phyloP scores from a whole-genome alignment of 2,888 invertebrate genomes.

The Eupelmus urozonus region DNA sequence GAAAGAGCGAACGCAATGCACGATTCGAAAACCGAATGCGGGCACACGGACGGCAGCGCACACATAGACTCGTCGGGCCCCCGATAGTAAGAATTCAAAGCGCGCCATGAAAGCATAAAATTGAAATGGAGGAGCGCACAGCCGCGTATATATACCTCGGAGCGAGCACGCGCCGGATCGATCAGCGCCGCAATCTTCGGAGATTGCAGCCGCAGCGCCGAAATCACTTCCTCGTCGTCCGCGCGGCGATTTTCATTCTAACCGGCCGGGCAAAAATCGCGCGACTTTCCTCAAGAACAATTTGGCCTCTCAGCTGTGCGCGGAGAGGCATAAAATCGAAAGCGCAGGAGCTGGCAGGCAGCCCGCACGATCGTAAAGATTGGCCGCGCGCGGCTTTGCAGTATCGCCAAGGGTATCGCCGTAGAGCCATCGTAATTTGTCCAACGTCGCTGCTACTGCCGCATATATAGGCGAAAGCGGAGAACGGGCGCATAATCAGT shows the following conservation, averaged over 20 bases:
- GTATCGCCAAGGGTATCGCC: conserved; percentile 52
- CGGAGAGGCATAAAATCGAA: conserved; percentile 42
- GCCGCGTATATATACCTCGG: too few relatives aligned
- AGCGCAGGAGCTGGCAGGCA: neutral
- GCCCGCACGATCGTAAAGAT: conserved; percentile 33
- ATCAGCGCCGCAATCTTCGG: too few relatives aligned
- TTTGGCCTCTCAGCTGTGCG: conserved; percentile 25
- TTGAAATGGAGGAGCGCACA: too few relatives aligned
- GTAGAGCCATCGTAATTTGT: conserved; percentile 53
- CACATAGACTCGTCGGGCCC: too few relatives aligned
- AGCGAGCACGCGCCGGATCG: too few relatives aligned
- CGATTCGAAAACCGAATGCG: too few relatives aligned
- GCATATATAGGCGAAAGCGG: conserved; percentile 5
- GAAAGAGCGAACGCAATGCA: too few relatives aligned
- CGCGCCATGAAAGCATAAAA: too few relatives aligned
- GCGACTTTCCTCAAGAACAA: conserved; percentile 32
- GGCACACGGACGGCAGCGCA: too few relatives aligned
- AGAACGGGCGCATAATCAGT: conserved; percentile 20
- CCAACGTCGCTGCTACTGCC: neutral
- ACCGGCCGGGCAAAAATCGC: neutral
- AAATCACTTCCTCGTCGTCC: neutral
- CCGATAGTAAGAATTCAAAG: too few relatives aligned
- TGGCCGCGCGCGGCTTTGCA: neutral
- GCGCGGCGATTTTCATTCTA: conserved; percentile 4
- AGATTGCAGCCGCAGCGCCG: neutral